Base-by-base conservation (phyloP, 2,113 vertebrate species). In the Microtus montanus region DNA sequence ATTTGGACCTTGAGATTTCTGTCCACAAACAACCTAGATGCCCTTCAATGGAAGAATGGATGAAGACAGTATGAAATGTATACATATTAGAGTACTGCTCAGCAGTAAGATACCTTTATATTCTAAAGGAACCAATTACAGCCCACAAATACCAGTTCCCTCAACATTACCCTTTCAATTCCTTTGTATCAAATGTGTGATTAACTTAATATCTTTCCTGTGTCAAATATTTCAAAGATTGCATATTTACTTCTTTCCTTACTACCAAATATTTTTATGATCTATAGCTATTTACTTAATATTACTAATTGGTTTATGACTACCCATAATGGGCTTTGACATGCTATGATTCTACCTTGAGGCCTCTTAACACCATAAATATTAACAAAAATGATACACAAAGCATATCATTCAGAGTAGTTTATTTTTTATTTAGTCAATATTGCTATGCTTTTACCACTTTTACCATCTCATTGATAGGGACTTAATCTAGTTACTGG, bases 61-160 rank as follows among this genome's bases (percentile, higher is more conserved):
- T 44, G 44, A 44, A 44, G 44, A 44, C 5, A 44, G 44, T 44
- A 44, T 44, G 41, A 4, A 44, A 44, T 44, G 41, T 44, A 44
- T 44, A 44, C 44, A 44, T 44, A 44, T 44, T 44, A 44, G 44
- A 44, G 5, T 44, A 44, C 44, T 44, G 5, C 44, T 44, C 44
- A 44, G 44, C 44, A 44, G 44, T 44, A 44, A 44, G 8, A n/a
- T 61, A 14, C n/a, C 49, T n/a, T 94, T 83, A 58, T 33, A 78
- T 92, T 94, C 49, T 41, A 68, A 54, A 63, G 38, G 74, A 93
- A 93, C 90, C 68, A 95, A 89, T 89, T 49, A 90, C 52, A 61
- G 86, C 38, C 28, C 26, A 33, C 19, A 19, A 85, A 88, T 61
- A 22, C 33, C 12, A 8, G 52, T 79, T 82, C 64, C 49, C 11